Conservation (phyloP, 2,113 vertebrate genomes). For the Smithornis capensis region DNA sequence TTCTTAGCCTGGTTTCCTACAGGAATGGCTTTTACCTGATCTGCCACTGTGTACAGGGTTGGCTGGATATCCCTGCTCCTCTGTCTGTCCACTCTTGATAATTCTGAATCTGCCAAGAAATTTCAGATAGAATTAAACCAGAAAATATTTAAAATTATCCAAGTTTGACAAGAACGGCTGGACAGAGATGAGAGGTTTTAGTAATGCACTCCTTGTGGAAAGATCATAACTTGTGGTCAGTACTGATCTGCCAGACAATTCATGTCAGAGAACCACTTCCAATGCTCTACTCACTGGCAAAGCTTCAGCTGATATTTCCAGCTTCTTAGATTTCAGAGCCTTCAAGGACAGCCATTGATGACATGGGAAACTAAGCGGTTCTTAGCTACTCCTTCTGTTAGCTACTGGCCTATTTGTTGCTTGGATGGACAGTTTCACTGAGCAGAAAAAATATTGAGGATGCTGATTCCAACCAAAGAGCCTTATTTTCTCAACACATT, state of each 20-base stretch:
- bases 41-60: background rate
- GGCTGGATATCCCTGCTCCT: background rate
- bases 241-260: background rate
- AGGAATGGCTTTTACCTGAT: background rate
- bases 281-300: background rate
- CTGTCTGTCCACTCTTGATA: background rate
- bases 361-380: background rate
- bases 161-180: background rate
- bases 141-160: background rate
- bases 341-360: background rate
- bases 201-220: background rate
- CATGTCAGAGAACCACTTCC: background rate
- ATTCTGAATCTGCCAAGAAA: background rate
- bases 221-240: background rate
- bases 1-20: background rate
- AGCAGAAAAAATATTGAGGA: background rate
- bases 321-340: background rate
- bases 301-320: background rate
- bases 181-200: background rate
- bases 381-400: background rate
- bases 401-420: background rate
- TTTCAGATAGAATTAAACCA: background rate
- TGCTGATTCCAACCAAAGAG: background rate
- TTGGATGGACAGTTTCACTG: background rate
- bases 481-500: background rate